Evolutionary conservation across 1,140 invertebrate genomes (phyloP), one percentile per base, ranked within the genome.

Genomic region (Bombyx mori): DNA sequence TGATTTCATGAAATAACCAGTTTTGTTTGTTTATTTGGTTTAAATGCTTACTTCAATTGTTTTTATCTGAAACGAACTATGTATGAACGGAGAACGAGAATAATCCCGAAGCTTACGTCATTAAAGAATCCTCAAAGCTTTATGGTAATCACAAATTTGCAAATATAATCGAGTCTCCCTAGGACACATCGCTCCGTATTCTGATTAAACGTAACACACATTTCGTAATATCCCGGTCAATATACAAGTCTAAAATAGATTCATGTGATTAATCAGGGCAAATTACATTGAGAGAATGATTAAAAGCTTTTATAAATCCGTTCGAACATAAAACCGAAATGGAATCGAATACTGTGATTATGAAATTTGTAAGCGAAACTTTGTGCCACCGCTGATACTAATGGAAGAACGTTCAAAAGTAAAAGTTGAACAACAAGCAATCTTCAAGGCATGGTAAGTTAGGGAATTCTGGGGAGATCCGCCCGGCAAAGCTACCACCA

Each of bases 101-200:
- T 35, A 35, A 35, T 35, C 26, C 26, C 26, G 26, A 35, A 35
- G 26, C 26, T 35, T 35, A 68, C 66, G 62, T 69, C 71, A 72
- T 74, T 73, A 62, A 68, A 68, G 63, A 69, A 69, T 64, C 69
- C 54, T 82, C 79, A 82, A 86, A 82, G 79, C 76, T 62, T 67
- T 78, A 86, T 84, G 79, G 68, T 75, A 86, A 86, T 84, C 69
- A 50, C 65, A 60, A 63, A 86, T 86, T 84, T 84, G 81, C 83
- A 86, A 86, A 84, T 86, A 78, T 79, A 71, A 86, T 84, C 63
- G 48, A 58, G 44, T 69, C 79, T 63, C 26, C 26, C 26, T 5
- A 35, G 26, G 26, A 35, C 26, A 35, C 26, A 35, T 35, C 4
- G 26, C 26, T 35, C 26, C 26, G 26, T 35, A 35, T 35, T 35